Conservation (phyloP, 2,888 invertebrate species). For the Hydrotaea cyrtoneurina region DNA sequence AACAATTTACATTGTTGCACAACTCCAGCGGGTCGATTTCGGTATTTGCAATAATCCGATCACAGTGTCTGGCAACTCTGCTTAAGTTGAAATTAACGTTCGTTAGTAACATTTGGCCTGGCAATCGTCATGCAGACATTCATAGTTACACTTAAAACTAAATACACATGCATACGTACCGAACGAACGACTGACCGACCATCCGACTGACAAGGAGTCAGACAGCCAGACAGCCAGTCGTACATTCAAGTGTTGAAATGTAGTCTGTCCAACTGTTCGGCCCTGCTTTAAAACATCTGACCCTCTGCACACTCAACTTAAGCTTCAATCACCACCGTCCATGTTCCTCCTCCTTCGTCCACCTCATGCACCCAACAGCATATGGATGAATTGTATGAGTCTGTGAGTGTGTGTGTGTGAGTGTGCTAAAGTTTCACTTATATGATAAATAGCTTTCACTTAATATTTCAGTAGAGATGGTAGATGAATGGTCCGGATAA, state of each 20-base stretch:
- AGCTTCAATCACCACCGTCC: not conserved
- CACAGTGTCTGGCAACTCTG: constrained; percentile 27
- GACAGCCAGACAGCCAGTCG: not conserved
- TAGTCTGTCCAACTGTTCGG: constrained; percentile 33
- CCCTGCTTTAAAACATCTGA: constrained; percentile 43
- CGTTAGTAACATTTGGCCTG: constrained; percentile 38
- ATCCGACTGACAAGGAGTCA: not conserved
- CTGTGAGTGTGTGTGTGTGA: not conserved
- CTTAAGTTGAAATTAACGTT: constrained; percentile 34
- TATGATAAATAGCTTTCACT: constrained; percentile 79
- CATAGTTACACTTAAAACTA: not conserved
- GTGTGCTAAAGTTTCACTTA: constrained; percentile 53
- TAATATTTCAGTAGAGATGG: constrained; percentile 70
- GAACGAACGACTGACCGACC: not conserved
- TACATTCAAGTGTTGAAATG: constrained; percentile 43
- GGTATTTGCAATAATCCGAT: not conserved
- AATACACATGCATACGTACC: not conserved
- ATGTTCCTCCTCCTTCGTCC: not conserved
- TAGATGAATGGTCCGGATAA: constrained; percentile 65
- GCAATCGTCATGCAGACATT: constrained; percentile 1
- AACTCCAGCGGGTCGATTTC: not conserved
- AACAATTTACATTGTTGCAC: no score
- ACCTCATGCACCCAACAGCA: not conserved
- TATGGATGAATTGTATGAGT: not conserved
- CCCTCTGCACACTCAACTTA: constrained; percentile 17